Evolutionary conservation across 2,888 invertebrate species (phyloP).

Genomic region (Andrena dorsata): DNA sequence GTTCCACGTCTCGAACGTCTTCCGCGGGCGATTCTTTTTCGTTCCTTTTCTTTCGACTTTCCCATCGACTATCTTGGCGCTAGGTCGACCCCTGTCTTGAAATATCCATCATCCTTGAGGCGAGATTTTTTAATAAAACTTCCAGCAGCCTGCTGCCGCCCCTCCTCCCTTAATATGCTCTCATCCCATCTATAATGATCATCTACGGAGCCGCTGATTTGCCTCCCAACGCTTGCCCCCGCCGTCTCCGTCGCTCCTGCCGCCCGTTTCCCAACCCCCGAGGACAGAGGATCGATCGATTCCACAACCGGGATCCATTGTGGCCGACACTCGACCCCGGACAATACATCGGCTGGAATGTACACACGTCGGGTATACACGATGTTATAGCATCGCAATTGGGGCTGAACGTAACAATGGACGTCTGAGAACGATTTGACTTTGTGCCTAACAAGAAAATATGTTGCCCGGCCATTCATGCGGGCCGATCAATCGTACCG

Average conservation of each 20-base stretch:
- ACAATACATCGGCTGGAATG: conserved; percentile 69
- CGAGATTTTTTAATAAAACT: conserved; percentile 83
- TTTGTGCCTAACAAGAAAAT: conserved; percentile 62
- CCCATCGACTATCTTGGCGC: conserved; percentile 52
- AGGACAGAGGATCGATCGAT: conserved; percentile 65
- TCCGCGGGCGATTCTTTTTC: conserved; percentile 9
- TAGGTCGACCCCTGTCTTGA: conserved; percentile 64
- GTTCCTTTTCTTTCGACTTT: conserved; percentile 36
- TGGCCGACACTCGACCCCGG: conserved; percentile 68
- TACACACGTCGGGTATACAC: conserved; percentile 63
- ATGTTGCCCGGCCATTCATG: conserved; percentile 44
- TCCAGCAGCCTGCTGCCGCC: conserved; percentile 64
- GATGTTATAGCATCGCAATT: conserved; percentile 63
- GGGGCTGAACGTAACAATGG: conserved; percentile 59
- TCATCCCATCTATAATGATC: conserved; percentile 77
- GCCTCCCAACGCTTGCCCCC: conserved; percentile 59
- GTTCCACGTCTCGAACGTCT: not conserved
- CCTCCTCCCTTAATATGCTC: conserved; percentile 76
- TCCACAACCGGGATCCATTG: conserved; percentile 70
- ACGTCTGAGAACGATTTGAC: conserved; percentile 60
- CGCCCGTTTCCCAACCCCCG: conserved; percentile 14
- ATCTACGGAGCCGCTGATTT: conserved; percentile 78
- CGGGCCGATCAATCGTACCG: conserved; percentile 29
- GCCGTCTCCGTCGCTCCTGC: not conserved
- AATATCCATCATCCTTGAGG: conserved; percentile 80